Conservation (phyloP, 2,888 invertebrate genomes). For the Smittia sp. region DNA sequence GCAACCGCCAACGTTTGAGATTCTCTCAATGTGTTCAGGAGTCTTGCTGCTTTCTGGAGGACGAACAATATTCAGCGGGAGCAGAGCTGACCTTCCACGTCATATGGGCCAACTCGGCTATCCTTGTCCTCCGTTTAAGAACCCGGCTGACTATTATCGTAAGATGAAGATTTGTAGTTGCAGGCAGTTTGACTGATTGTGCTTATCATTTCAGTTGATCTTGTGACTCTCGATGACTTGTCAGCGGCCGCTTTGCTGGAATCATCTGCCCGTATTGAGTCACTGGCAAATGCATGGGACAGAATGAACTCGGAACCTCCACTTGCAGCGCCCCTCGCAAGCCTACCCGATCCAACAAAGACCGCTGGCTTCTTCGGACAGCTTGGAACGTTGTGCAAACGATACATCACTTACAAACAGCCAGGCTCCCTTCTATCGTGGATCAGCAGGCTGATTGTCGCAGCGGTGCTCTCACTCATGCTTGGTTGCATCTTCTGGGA, state of each 20-base stretch:
- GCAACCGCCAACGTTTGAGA: slow-evolving; percentile 93
- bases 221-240: slow-evolving; percentile 89
- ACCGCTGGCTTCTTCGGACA: slow-evolving; percentile 68
- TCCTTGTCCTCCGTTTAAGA: slow-evolving; percentile 94
- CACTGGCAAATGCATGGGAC: slow-evolving; percentile 71
- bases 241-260: slow-evolving; percentile 93
- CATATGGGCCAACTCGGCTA: slow-evolving; percentile 85
- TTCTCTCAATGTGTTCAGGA: slow-evolving; percentile 76
- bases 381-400: slow-evolving; percentile 63
- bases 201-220: slow-evolving; percentile 67
- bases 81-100: slow-evolving; percentile 83
- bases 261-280: slow-evolving; percentile 89
- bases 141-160: slow-evolving; percentile 95
- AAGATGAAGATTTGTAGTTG: slow-evolving; percentile 50
- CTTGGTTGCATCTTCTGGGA: slow-evolving; percentile 90
- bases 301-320: slow-evolving; percentile 55
- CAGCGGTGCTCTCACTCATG: slow-evolving; percentile 77
- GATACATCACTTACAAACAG: slow-evolving; percentile 70
- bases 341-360: slow-evolving; percentile 64
- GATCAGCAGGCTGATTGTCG: slow-evolving; percentile 72
- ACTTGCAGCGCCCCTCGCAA: slow-evolving; percentile 70
- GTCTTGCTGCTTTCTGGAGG: slow-evolving; percentile 85
- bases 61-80: slow-evolving; percentile 86
- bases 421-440: slow-evolving; percentile 79
- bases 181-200: background rate